Conservation (phyloP, 2,113 vertebrate species). For the Oreochromis niloticus region DNA sequence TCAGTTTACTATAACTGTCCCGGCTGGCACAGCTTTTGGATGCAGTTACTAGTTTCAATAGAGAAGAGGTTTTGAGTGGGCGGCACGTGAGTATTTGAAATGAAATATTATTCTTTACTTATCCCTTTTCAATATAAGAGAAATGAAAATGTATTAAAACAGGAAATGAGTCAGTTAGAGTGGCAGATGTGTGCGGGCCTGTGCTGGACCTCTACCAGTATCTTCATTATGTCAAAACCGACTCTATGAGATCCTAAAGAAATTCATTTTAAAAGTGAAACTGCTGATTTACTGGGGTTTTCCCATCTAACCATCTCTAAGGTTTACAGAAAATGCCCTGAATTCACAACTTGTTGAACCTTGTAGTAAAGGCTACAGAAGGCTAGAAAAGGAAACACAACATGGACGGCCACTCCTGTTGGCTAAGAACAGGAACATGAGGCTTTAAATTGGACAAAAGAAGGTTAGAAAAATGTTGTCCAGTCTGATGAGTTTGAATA, state of each 20-base stretch:
- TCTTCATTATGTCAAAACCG: background rate
- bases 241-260: background rate
- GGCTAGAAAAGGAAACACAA: background rate
- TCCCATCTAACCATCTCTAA: fast-evolving
- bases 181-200: background rate
- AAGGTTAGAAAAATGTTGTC: background rate
- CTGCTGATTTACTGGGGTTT: background rate
- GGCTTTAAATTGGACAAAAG: background rate
- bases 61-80: background rate
- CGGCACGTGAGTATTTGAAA: background rate
- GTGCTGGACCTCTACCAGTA: background rate
- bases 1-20: background rate
- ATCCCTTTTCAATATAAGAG: too few relatives aligned
- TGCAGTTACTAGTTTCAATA: background rate
- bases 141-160: background rate
- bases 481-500: background rate
- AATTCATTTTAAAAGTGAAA: background rate
- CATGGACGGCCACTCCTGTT: background rate
- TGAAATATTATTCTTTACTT: background rate
- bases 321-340: background rate
- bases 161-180: background rate
- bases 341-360: background rate
- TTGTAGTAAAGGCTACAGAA: background rate
- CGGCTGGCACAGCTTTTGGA: fast-evolving
- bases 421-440: background rate